A percentile compares a stretch with the other conserved stretches of the same genome.
Evolutionary conservation across 2,888 invertebrate species (phyloP).

Genomic region (Plebejus argus): DNA sequence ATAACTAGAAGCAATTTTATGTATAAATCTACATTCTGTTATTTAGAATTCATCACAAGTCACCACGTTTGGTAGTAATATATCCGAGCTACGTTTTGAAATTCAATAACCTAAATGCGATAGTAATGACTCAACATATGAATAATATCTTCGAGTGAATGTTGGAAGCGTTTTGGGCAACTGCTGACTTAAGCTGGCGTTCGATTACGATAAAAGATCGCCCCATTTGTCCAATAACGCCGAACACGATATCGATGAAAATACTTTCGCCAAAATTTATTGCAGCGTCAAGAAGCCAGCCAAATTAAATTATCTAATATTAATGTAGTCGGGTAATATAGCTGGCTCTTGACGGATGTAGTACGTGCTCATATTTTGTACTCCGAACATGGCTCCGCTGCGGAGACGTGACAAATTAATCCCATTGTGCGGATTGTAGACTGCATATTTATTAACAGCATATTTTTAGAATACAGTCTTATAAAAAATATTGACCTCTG

Average conservation of each 20-base stretch:
- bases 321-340: slow-evolving; percentile 20
- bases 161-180: slow-evolving; percentile 2
- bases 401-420: slow-evolving; percentile 27
- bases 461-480: not conserved
- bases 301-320: slow-evolving; percentile 15
- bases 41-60: not conserved
- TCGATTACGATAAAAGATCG: slow-evolving; percentile 12
- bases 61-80: not conserved
- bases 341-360: slow-evolving; percentile 6
- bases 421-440: slow-evolving; percentile 17
- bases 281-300: not conserved
- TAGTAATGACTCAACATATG: not conserved
- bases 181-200: slow-evolving; percentile 12
- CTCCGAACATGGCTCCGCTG: not conserved
- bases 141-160: slow-evolving; percentile 4
- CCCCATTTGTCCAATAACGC: slow-evolving; percentile 5
- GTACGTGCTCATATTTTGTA: slow-evolving; percentile 13
- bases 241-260: not conserved
- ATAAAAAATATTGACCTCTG: not conserved
- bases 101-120: slow-evolving; percentile 3
- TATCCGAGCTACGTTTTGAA: not conserved
- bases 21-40: not conserved
- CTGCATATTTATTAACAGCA: slow-evolving; percentile 16
- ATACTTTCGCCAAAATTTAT: not conserved
- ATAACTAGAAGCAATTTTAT: not conserved